Evolutionary conservation across 35 echinoderm and acorn worm genomes (phyloP).

Genomic region (Lytechinus variegatus): DNA sequence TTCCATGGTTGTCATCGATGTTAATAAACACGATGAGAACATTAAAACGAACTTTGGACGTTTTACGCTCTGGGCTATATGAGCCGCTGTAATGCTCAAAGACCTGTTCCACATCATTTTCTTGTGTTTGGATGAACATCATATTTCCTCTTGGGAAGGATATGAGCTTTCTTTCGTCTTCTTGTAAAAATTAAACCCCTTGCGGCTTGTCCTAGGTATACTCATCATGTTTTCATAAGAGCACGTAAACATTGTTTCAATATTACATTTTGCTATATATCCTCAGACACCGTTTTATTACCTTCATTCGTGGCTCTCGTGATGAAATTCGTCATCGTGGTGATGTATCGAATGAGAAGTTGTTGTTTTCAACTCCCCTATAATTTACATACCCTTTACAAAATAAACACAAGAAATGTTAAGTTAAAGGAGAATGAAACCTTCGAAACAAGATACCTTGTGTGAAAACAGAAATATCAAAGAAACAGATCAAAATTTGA

Average conservation of each 20-base stretch:
- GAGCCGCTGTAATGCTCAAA: neutral
- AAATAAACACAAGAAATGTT: too few relatives aligned
- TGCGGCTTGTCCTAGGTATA: neutral
- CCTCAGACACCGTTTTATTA: neutral
- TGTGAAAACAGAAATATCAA: too few relatives aligned
- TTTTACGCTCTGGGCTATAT: neutral
- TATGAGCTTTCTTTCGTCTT: neutral
- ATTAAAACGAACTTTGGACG: neutral
- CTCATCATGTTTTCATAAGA: neutral
- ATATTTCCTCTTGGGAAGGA: neutral
- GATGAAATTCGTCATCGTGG: too few relatives aligned
- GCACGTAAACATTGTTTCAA: neutral
- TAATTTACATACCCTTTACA: too few relatives aligned
- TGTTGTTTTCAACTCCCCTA: too few relatives aligned
- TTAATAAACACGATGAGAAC: conserved; percentile 27
- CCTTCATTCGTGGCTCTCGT: too few relatives aligned
- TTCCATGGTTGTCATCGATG: neutral
- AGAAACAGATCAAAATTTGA: too few relatives aligned
- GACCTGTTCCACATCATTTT: neutral
- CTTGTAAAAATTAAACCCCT: neutral
- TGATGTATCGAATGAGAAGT: too few relatives aligned
- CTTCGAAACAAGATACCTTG: too few relatives aligned
- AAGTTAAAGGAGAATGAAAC: too few relatives aligned
- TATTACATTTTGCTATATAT: neutral
- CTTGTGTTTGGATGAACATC: neutral